Evolutionary conservation across 2,113 vertebrate genomes (phyloP).

Genomic region (Chiloscyllium plagiosum): DNA sequence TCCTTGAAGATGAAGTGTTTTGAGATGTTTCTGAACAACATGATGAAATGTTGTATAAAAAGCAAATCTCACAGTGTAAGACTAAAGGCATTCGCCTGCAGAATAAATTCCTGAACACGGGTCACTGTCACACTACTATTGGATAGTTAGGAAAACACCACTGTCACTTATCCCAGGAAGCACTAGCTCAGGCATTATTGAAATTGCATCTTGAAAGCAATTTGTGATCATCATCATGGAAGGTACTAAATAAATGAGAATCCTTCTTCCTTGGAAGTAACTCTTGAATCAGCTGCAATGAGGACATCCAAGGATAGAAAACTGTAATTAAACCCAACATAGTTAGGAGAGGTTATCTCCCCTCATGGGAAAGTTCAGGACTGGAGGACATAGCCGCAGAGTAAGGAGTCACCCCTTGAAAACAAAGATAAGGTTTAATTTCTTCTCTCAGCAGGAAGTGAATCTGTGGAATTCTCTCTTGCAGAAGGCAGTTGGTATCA

Average conservation of each 20-base stretch:
- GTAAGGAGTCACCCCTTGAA: too few relatives aligned
- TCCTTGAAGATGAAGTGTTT: neutral
- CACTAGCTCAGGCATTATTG: neutral
- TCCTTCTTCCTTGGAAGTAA: too few relatives aligned
- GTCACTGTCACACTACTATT: neutral
- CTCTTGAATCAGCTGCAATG: neutral
- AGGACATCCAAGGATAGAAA: neutral
- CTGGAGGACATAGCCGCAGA: too few relatives aligned
- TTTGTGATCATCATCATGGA: too few relatives aligned
- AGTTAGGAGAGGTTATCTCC: neutral
- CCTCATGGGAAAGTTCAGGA: too few relatives aligned
- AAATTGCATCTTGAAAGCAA: neutral
- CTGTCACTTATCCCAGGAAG: neutral
- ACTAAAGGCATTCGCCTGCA: neutral
- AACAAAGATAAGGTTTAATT: too few relatives aligned
- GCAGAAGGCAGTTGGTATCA: too few relatives aligned
- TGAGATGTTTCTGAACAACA: neutral
- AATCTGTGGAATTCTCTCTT: too few relatives aligned
- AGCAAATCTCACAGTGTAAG: neutral
- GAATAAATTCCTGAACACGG: neutral
- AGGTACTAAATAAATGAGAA: too few relatives aligned
- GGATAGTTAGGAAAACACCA: neutral
- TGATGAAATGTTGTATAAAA: neutral
- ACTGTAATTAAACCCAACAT: neutral
- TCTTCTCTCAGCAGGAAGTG: too few relatives aligned